Conservation (phyloP, 2,113 vertebrate genomes). For the Pedionomus torquatus region DNA sequence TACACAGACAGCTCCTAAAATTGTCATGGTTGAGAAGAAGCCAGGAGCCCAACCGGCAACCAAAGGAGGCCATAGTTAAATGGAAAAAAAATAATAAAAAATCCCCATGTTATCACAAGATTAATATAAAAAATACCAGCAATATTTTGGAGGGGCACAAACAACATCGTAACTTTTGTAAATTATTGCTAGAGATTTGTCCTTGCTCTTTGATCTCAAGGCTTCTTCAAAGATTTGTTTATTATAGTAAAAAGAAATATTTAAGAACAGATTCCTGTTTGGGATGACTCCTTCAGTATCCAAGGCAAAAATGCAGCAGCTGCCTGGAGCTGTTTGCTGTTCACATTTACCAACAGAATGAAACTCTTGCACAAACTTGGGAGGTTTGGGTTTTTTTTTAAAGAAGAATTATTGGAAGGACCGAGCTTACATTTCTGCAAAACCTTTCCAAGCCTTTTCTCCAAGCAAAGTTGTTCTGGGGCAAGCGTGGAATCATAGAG, state of each 20-base stretch:
- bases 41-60: neutral
- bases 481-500: rapidly evolving
- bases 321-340: neutral
- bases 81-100: neutral
- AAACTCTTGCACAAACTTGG: neutral
- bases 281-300: neutral
- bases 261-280: neutral
- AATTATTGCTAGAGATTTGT: neutral
- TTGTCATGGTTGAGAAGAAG: neutral
- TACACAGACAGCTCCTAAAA: neutral
- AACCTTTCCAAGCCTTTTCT: neutral
- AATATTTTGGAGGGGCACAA: neutral
- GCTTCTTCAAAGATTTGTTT: neutral
- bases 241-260: neutral
- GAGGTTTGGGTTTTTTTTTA: neutral
- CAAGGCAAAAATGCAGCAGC: neutral
- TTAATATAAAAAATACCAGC: neutral
- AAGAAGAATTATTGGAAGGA: neutral
- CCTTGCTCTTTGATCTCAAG: neutral
- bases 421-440: neutral
- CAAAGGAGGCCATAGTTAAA: neutral
- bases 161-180: neutral
- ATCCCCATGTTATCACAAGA: neutral
- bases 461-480: neutral
- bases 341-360: neutral